phyloP scores from a whole-genome alignment of 2,888 invertebrate genomes.

The Melangyna quadrimaculata region DNA sequence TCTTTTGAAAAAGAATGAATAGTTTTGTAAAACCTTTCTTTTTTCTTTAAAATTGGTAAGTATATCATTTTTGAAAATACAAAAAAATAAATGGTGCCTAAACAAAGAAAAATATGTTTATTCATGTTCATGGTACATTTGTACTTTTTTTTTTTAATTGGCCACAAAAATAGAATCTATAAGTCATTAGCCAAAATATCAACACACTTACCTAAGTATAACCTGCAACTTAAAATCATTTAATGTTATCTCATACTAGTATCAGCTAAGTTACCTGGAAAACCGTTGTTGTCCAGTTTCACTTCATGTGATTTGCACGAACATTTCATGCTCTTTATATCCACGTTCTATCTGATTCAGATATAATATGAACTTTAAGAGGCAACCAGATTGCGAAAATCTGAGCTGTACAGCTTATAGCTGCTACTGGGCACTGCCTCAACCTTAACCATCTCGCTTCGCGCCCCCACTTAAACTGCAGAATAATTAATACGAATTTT shows the following conservation, averaged over 20 bases:
- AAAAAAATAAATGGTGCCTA: no score
- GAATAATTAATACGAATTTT: conserved; percentile 64
- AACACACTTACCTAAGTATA: not conserved
- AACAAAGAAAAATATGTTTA: no score
- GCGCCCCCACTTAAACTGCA: conserved; percentile 27
- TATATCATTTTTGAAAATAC: no score
- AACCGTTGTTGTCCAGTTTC: conserved; percentile 49
- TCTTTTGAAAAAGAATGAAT: no score
- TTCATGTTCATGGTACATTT: no score
- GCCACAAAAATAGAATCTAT: not conserved
- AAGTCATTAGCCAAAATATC: conserved; percentile 18
- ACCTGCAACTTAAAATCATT: conserved; percentile 30
- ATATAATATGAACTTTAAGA: conserved; percentile 24
- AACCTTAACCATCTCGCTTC: not conserved
- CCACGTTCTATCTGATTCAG: not conserved
- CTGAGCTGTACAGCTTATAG: not conserved
- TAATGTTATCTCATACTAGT: conserved; percentile 43
- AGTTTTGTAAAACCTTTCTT: no score
- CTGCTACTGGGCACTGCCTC: no score
- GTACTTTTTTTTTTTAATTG: no score
- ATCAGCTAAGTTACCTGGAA: conserved; percentile 56
- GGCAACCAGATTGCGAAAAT: conserved; percentile 29
- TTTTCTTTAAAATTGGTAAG: no score
- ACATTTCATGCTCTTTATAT: conserved; percentile 7
- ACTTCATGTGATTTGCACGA: conserved; percentile 29